These are phyloP conservation scores for Biston betularia DNA, from an alignment of 2,888 invertebrate genomes.

Conservation along the genomic window DNA sequence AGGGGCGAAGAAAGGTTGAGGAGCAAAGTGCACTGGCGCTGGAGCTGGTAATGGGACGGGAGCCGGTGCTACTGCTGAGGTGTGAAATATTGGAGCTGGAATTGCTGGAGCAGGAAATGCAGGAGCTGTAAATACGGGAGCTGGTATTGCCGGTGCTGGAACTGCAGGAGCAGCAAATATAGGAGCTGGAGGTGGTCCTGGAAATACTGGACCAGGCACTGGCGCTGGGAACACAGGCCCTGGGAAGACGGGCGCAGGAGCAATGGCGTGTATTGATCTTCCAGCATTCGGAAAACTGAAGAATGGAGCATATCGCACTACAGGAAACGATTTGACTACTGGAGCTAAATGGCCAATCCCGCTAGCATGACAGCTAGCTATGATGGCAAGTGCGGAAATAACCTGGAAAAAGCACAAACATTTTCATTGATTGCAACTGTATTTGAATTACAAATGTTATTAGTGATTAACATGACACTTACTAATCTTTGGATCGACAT, in stretches of 20 bases:
- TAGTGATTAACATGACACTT: constrained; percentile 54
- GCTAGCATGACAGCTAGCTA: constrained; percentile 78
- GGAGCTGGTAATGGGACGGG: constrained; percentile 38
- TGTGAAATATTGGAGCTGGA: constrained; percentile 39
- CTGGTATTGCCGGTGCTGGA: constrained; percentile 44
- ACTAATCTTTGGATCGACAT: constrained; percentile 77
- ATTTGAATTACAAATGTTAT: constrained; percentile 18
- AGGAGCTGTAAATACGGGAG: constrained; percentile 33
- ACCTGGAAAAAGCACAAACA: constrained; percentile 61
- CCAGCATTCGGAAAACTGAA: constrained; percentile 77
- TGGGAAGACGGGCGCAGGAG: constrained; percentile 52
- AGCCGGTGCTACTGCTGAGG: constrained; percentile 18
- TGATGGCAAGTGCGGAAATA: constrained; percentile 62
- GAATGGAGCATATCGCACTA: constrained; percentile 80
- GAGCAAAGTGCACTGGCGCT: constrained; percentile 23
- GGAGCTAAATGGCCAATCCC: constrained; percentile 72
- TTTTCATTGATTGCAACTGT: constrained; percentile 16
- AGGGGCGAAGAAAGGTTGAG: constrained; percentile 46
- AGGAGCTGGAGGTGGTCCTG: constrained; percentile 47
- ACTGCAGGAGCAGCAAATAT: constrained; percentile 47
- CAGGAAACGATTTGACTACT: constrained; percentile 68
- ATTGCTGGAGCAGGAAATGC: constrained; percentile 36
- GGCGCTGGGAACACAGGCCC: constrained; percentile 49
- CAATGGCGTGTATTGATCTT: constrained; percentile 76
- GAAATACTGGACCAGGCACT: constrained; percentile 44